Conservation (phyloP, 2,113 vertebrate genomes). For the Mesitornis unicolor region DNA sequence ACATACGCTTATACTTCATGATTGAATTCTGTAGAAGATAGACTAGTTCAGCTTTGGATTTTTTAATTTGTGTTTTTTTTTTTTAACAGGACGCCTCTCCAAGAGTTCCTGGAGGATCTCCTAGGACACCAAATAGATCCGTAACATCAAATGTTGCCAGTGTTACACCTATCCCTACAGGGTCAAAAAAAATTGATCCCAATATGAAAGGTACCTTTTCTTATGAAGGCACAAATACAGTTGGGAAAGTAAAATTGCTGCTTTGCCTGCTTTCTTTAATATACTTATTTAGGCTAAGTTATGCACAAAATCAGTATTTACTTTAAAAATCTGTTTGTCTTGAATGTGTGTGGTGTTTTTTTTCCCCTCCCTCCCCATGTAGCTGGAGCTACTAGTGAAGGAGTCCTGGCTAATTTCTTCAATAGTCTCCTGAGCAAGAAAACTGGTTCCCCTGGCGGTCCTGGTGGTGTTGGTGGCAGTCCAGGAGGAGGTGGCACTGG, state of each 20-base stretch:
- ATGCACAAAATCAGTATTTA: background rate
- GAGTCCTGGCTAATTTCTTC: conserved; percentile 98
- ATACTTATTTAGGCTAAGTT: background rate
- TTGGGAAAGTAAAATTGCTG: background rate
- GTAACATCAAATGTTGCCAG: conserved; percentile 90
- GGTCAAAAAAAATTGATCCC: conserved; percentile 84
- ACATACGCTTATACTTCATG: background rate
- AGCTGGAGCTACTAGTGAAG: conserved; percentile 97
- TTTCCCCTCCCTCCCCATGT: background rate
- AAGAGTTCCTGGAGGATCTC: conserved; percentile 90
- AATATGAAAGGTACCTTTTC: conserved; percentile 83
- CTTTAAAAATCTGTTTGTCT: background rate
- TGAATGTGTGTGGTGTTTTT: background rate
- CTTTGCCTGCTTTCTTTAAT: background rate
- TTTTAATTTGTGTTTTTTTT: background rate
- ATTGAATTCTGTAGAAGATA: background rate
- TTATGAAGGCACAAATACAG: background rate
- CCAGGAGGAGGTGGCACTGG: conserved; percentile 75
- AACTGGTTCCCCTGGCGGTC: conserved; percentile 87
- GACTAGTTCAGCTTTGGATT: background rate
- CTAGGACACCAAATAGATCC: conserved; percentile 90
- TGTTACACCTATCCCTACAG: conserved; percentile 89
- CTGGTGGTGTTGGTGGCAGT: conserved; percentile 78
- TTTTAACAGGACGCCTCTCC: conserved; percentile 83
- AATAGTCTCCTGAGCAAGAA: conserved; percentile 98